Conservation (phyloP, 2,113 vertebrate genomes). For the Bathybates hornii region DNA sequence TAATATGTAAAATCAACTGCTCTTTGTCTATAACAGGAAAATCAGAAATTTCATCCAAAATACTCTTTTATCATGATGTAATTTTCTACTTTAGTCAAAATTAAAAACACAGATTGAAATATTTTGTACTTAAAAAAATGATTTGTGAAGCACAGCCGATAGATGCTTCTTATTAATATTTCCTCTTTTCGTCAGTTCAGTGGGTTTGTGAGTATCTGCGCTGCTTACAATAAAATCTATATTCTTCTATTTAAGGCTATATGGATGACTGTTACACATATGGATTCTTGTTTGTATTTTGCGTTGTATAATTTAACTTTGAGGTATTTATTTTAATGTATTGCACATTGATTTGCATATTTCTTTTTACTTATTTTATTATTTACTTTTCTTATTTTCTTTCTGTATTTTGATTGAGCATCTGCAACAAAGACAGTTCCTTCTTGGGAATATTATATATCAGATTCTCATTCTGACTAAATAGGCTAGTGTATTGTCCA, state of each 20-base stretch:
- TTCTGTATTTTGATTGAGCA: neutral
- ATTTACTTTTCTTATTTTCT: neutral
- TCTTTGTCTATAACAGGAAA: neutral
- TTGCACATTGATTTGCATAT: neutral
- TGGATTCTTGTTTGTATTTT: neutral
- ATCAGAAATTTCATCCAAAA: neutral
- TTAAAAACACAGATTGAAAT: neutral
- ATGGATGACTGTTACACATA: neutral
- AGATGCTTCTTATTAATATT: neutral
- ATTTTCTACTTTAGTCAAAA: neutral
- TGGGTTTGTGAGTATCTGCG: neutral
- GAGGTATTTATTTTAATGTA: neutral
- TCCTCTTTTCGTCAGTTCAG: neutral
- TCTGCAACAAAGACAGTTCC: rapidly evolving
- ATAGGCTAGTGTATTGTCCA: neutral
- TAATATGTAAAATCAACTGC: neutral
- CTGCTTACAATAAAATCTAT: neutral
- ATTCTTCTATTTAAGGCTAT: neutral
- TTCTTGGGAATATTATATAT: neutral
- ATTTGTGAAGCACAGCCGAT: neutral
- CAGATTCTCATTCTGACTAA: neutral
- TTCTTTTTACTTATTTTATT: neutral
- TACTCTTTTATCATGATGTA: rapidly evolving
- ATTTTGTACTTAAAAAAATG: neutral
- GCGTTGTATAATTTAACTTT: neutral